Percentiles rank a stretch among this genome's conserved stretches.
These are phyloP conservation scores for Neopipo cinnamomea DNA, from an alignment of 2,113 vertebrate genomes.

Conservation along the genomic window DNA sequence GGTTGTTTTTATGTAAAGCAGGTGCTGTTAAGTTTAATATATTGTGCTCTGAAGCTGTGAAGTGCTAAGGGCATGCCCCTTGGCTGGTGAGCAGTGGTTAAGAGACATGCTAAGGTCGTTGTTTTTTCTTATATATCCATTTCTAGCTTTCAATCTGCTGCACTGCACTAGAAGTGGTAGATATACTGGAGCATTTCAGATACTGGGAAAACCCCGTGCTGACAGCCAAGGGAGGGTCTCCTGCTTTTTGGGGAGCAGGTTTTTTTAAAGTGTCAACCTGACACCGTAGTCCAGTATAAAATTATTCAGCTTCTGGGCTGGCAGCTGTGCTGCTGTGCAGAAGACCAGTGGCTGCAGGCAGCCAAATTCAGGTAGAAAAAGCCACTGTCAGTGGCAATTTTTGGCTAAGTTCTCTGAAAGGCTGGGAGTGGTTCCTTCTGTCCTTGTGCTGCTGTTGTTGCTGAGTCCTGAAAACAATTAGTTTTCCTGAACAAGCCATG, in stretches of 20 bases:
- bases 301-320: background rate
- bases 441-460: background rate
- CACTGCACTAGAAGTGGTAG: background rate
- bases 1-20: background rate
- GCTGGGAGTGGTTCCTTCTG: background rate
- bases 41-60: background rate
- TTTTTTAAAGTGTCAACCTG: background rate
- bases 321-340: background rate
- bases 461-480: background rate
- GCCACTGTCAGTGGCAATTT: background rate
- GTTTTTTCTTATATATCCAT: background rate
- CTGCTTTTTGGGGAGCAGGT: accelerated
- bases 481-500: background rate
- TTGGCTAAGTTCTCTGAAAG: background rate
- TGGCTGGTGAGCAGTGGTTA: background rate
- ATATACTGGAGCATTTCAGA: background rate
- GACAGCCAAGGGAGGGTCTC: background rate
- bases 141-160: background rate
- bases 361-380: background rate
- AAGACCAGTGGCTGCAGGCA: background rate
- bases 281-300: background rate
- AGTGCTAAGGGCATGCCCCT: background rate
- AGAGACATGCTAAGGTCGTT: background rate
- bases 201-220: background rate
- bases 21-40: background rate